Conservation (phyloP, 2,113 vertebrate species). For the Erythrocercus mccallii region DNA sequence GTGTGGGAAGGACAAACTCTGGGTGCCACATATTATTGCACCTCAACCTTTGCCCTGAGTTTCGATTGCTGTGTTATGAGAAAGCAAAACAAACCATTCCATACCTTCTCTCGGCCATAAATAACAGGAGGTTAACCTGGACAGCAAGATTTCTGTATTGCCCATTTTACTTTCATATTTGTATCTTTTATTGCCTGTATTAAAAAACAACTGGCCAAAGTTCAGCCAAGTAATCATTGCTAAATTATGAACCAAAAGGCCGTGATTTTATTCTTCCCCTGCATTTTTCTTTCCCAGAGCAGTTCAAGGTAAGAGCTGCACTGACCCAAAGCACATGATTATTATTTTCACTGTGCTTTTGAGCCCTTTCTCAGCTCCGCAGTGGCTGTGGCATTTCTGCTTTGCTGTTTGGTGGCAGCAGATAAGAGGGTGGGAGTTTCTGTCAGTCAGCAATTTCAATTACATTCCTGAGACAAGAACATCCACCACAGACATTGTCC, state of each 20-base stretch:
- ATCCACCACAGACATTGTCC: rapidly evolving
- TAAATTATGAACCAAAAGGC: rapidly evolving
- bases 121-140: rapidly evolving
- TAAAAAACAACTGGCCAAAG: background rate
- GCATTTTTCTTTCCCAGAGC: background rate
- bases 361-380: background rate
- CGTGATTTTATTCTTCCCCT: rapidly evolving
- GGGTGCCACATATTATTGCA: background rate
- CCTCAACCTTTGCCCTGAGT: background rate
- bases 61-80: rapidly evolving
- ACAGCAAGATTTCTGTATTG: background rate
- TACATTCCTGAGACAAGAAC: background rate
- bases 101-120: background rate
- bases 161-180: background rate
- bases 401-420: background rate
- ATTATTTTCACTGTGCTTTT: background rate
- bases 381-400: rapidly evolving
- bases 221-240: rapidly evolving
- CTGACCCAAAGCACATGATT: background rate
- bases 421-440: background rate
- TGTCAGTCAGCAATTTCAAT: background rate
- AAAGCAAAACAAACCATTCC: background rate
- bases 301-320: background rate
- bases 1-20: background rate
- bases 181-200: rapidly evolving